Conservation (phyloP, 2,113 vertebrate genomes). For the Silurus meridionalis region DNA sequence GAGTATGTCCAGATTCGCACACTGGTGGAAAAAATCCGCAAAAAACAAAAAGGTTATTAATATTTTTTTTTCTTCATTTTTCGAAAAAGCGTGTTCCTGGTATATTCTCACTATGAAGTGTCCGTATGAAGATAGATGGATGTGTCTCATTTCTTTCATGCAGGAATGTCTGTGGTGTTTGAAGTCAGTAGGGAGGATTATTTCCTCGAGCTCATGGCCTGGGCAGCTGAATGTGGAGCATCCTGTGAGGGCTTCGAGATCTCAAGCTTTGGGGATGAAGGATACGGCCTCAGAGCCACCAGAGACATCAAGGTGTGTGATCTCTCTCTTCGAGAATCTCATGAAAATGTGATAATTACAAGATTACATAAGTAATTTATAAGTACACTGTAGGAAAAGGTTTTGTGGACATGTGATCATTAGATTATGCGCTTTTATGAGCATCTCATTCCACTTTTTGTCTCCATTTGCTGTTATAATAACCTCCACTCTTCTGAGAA, state of each 20-base stretch:
- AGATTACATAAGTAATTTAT: neutral
- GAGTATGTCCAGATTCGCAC: slow-evolving; percentile 91
- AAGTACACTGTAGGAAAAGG: too few species aligned
- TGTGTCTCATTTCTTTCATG: neutral
- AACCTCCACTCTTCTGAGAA: too few species aligned
- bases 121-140: neutral
- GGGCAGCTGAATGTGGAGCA: slow-evolving; percentile 87
- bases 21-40: slow-evolving; percentile 94
- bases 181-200: slow-evolving; percentile 90
- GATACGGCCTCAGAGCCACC: slow-evolving; percentile 89
- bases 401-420: too few species aligned
- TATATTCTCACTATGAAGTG: neutral
- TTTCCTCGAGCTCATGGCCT: slow-evolving; percentile 87
- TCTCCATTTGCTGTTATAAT: too few species aligned
- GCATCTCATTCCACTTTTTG: too few species aligned
- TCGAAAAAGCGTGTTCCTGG: neutral
- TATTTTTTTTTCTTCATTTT: neutral
- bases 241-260: slow-evolving; percentile 89
- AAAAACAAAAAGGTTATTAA: slow-evolving; percentile 91
- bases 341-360: neutral
- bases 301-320: slow-evolving; percentile 87
- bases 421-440: too few species aligned
- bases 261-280: slow-evolving; percentile 85
- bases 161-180: slow-evolving; percentile 89
- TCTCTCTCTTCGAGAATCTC: neutral